Conservation (phyloP, 1,140 invertebrate genomes). For the Meloidogyne chitwoodi region DNA sequence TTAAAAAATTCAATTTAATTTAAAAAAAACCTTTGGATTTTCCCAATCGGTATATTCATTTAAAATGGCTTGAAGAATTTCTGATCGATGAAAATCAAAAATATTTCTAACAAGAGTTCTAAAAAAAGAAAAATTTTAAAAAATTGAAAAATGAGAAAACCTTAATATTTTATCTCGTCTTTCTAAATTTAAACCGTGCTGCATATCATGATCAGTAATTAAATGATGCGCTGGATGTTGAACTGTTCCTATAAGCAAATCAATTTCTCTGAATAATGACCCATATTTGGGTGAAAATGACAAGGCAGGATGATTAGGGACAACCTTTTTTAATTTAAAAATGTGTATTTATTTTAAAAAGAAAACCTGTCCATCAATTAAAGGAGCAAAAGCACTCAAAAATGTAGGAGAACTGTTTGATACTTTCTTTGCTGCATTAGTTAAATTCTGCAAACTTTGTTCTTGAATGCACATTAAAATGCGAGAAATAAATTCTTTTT, state of each 20-base stretch:
- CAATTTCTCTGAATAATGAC: constrained; percentile 62
- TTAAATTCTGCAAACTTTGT: constrained; percentile 71
- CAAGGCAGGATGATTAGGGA: constrained; percentile 57
- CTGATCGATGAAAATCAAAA: constrained; percentile 75
- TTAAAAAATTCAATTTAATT: not conserved
- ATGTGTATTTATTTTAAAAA: not conserved
- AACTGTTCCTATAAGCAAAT: constrained; percentile 87
- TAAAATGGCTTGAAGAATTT: constrained; percentile 91
- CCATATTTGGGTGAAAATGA: constrained; percentile 59
- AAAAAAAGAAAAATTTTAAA: constrained; percentile 5
- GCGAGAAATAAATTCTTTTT: constrained; percentile 33
- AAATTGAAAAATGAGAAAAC: constrained; percentile 20
- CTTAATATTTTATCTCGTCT: constrained; percentile 67
- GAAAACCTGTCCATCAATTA: constrained; percentile 67
- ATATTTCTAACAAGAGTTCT: constrained; percentile 79
- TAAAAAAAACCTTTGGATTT: constrained; percentile 65
- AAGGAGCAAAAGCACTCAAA: constrained; percentile 69
- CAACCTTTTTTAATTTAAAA: constrained; percentile 49
- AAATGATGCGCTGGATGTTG: constrained; percentile 82
- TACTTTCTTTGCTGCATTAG: constrained; percentile 67
- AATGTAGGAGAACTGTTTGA: constrained; percentile 61
- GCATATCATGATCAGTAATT: constrained; percentile 81
- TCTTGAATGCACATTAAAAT: constrained; percentile 52
- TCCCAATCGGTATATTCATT: constrained; percentile 98
- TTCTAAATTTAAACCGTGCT: constrained; percentile 80